Base-by-base conservation (phyloP, 2,113 vertebrate genomes). In the Amblyopsis rosae region DNA sequence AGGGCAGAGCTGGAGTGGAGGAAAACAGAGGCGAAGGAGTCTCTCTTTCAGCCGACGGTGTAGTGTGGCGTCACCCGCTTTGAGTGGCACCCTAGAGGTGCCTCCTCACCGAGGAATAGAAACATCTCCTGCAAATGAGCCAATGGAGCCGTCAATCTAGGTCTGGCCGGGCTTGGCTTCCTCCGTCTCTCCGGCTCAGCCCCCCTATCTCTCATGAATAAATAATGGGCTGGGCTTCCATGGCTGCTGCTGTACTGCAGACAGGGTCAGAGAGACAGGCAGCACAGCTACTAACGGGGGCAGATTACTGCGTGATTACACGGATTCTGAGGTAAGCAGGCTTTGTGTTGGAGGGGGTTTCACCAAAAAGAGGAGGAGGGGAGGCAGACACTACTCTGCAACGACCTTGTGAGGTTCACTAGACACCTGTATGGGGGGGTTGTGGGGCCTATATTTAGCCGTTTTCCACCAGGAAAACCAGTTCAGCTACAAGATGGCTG, bases 391-490 rank as follows among this genome's bases (percentile, higher is more conserved):
- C 45, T 41, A 59, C 56, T 72, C 65, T 3, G 19, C 65, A 32
- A 62, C 15, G 71, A 89, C 87, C 86, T 87, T 89, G 85, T 76
- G 70, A 85, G 74, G 81, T 57, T 65, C 54, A 71, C 47, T 75
- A 81, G 78, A 66, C 72, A 67, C 50, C 54, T 47, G 70, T 53
- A 77, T 73, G 33, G 26, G 26, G 19, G 2, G 26, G 26, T 26
- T 26, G 26, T 26, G 26, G 26, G 26, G 26, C 26, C 84, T 91
- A 90, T 89, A 91, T 92, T 85, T 91, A 91, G 84, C 73, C 7
- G 33, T 65, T 72, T 41, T 41, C 81, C 77, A 67, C 75, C 53
- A 77, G 63, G 62, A 83, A 77, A 86, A 82, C 81, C 80, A 82
- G 84, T 87, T 86, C 72, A 76, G 84, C 68, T 75, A 79, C 70